Percentiles rank a stretch among this genome's conserved stretches.
Conservation (phyloP, 2,888 invertebrate species). For the Phytoseiulus persimilis region DNA sequence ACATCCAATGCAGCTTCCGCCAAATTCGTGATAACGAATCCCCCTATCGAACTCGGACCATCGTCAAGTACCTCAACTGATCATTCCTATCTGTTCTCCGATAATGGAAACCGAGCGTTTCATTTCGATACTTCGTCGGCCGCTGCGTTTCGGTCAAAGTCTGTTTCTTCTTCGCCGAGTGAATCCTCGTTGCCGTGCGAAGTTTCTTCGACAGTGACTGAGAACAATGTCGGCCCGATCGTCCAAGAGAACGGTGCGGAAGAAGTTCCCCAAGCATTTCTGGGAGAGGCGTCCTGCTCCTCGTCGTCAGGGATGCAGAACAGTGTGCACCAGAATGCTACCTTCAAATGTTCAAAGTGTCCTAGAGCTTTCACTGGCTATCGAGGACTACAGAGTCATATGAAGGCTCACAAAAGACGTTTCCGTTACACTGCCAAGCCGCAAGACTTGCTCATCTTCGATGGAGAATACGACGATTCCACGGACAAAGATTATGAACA, state of each 20-base stretch:
- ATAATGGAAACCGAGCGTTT: neutral
- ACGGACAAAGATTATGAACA: neutral
- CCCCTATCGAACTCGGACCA: neutral
- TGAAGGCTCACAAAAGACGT: neutral
- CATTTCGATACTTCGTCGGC: neutral
- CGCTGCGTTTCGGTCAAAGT: neutral
- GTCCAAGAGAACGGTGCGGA: neutral
- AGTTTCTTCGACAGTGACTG: neutral
- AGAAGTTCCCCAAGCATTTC: neutral
- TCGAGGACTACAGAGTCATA: neutral
- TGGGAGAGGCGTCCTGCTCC: neutral
- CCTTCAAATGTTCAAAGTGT: neutral
- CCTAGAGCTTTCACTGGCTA: neutral
- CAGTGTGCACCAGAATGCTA: neutral
- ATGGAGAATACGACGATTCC: neutral
- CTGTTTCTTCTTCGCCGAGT: neutral
- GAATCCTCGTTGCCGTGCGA: neutral
- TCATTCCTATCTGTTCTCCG: neutral
- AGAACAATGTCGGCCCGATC: neutral
- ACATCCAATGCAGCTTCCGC: neutral
- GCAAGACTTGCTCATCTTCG: neutral
- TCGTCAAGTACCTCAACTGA: neutral
- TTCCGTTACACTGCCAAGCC: neutral
- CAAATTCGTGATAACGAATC: neutral
- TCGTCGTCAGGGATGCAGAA: neutral